Conservation (phyloP, 2,888 invertebrate genomes). For the Auanema freiburgensis region DNA sequence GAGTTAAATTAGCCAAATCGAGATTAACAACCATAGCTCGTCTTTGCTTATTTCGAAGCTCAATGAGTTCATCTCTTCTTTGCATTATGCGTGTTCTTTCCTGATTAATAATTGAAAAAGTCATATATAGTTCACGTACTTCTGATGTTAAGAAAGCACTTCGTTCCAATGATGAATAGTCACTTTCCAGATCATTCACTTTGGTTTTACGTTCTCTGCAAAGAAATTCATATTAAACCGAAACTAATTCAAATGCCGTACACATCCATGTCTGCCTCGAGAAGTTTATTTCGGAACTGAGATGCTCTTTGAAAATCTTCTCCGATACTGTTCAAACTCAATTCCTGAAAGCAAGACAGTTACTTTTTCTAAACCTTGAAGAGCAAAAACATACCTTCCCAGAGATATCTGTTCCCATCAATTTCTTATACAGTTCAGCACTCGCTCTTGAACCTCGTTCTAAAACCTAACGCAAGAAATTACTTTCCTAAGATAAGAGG, state of each 20-base stretch:
- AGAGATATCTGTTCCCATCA: conserved; percentile 65
- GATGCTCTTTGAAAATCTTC: conserved; percentile 34
- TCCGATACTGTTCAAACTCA: conserved; percentile 16
- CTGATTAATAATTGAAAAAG: conserved; percentile 1
- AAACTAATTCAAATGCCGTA: conserved; percentile 6
- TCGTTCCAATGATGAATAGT: conserved; percentile 60
- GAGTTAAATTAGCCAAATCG: conserved; percentile 38
- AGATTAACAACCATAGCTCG: conserved; percentile 46
- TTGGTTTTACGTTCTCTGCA: conserved; percentile 39
- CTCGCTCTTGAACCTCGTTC: conserved; percentile 42
- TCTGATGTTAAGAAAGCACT: conserved; percentile 78
- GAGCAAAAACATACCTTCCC: not conserved
- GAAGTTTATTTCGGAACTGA: conserved; percentile 42
- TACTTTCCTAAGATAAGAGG: not conserved
- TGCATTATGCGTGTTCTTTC: conserved; percentile 33
- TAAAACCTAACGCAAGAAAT: conserved; percentile 29
- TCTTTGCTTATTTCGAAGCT: conserved; percentile 33
- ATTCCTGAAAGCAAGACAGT: conserved; percentile 5
- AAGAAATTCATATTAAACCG: conserved; percentile 1
- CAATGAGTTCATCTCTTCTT: conserved; percentile 51
- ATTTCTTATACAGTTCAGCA: conserved; percentile 63
- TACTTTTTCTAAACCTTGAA: not conserved
- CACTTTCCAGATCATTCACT: conserved; percentile 58
- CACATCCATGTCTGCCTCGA: conserved; percentile 51
- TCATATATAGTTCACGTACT: not conserved